Conservation (phyloP, 2,888 invertebrate species). For the Sicus ferrugineus region DNA sequence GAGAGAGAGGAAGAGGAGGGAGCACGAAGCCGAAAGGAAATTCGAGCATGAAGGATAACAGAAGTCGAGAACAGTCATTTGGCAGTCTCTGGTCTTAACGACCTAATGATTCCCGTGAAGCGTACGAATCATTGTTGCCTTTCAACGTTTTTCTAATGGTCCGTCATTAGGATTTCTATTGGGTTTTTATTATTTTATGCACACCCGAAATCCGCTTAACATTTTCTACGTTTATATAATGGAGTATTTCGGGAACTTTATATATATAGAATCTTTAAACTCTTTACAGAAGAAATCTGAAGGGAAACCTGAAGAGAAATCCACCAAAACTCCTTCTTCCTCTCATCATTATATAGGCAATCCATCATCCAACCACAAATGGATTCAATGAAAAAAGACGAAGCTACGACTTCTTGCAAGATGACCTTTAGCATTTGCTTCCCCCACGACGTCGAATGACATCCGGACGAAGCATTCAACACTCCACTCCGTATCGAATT, state of each 20-base stretch:
- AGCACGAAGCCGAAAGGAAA: neutral
- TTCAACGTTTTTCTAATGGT: neutral
- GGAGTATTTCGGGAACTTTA: too few relatives aligned
- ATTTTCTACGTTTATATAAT: too few relatives aligned
- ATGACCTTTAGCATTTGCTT: neutral
- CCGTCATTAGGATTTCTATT: neutral
- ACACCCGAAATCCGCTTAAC: too few relatives aligned
- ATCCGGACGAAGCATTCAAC: too few relatives aligned
- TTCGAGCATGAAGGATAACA: neutral
- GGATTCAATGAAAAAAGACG: too few relatives aligned
- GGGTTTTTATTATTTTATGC: neutral
- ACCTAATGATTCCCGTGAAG: slow-evolving; percentile 8
- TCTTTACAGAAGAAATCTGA: too few relatives aligned
- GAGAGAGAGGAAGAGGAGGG: too few relatives aligned
- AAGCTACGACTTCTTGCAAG: neutral
- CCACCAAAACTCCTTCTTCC: neutral
- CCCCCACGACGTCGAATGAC: too few relatives aligned
- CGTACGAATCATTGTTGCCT: neutral
- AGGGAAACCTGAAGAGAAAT: neutral
- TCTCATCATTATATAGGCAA: too few relatives aligned
- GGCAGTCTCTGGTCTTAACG: neutral
- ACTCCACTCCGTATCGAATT: neutral
- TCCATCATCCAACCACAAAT: too few relatives aligned
- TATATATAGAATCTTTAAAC: too few relatives aligned
- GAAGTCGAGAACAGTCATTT: neutral